phyloP scores from a whole-genome alignment of 2,113 vertebrate genomes.

The Pteronura brasiliensis region DNA sequence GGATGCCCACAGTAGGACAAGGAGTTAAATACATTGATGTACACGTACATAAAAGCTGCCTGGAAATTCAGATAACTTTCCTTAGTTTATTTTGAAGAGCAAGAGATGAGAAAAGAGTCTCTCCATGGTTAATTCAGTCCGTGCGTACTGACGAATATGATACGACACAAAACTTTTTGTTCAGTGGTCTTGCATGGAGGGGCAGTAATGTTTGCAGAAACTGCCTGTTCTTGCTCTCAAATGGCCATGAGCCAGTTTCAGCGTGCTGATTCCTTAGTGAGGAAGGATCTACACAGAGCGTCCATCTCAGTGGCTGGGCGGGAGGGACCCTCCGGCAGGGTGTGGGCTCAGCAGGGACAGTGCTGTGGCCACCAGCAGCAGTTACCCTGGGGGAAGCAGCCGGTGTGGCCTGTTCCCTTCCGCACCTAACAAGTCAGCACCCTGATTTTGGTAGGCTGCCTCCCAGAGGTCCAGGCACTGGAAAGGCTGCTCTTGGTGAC shows the following conservation, averaged over 20 bases:
- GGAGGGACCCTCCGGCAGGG: background rate
- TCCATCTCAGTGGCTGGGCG: background rate
- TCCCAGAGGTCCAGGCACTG: background rate
- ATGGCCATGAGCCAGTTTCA: background rate
- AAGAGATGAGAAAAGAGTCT: background rate
- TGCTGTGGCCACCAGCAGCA: too few species aligned
- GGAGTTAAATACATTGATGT: background rate
- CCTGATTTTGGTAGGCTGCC: background rate
- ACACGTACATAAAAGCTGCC: too few species aligned
- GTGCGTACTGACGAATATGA: rapidly evolving
- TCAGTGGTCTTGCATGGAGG: background rate
- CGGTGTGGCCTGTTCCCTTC: background rate
- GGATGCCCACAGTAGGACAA: background rate
- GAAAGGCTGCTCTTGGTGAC: background rate
- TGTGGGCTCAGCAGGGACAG: too few species aligned
- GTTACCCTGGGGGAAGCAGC: background rate
- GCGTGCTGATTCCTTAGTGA: background rate
- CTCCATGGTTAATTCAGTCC: background rate
- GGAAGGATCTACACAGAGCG: background rate
- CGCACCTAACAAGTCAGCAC: too few species aligned
- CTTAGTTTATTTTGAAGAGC: background rate
- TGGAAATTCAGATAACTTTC: background rate
- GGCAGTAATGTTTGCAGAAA: background rate
- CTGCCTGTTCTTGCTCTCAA: background rate
- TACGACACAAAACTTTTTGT: background rate